Evolutionary conservation across 1,140 invertebrate species (phyloP), one percentile per base, ranked within the genome.

Genomic region (Drosophila saltans): DNA sequence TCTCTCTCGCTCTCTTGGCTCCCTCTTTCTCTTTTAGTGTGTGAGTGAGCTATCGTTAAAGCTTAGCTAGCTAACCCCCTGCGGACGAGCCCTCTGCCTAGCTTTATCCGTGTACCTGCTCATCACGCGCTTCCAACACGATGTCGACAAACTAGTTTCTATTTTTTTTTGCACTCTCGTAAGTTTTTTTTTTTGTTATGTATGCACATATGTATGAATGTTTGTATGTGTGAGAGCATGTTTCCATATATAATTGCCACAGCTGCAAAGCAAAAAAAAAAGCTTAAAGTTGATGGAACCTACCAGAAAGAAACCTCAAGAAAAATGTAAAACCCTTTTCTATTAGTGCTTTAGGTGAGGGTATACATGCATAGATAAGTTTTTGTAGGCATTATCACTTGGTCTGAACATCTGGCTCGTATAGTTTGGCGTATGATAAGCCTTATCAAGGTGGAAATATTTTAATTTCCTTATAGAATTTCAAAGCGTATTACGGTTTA

Each of bases 101-200:
- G 6, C 33, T 7, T 36, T 36, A 36, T 36, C 33, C 33, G 33
- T 52, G 7, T 24, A 24, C n/a, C 45, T 48, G 45, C 7, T 52
- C 45, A 52, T 52, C 45, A 52, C 45, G 45, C 45, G 45, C 21
- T 52, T 52, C 45, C 21, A 52, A 8, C 45, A 52, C 45, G 45
- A 52, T 52, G 8, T 16, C 11, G 11, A 4, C 8, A 52, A 52
- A 52, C 45, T 52, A 52, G 45, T 52, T 52, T 48, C 16, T 16
- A 16, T 16, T 48, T 26, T 26, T 26, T 52, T 52, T 52, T 52
- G 45, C 21, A 26, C 21, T 21, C 8, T 24, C 28, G 28, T 30
- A 30, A 30, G 28, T 30, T 36, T 36, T 6, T 36, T 2, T 30
- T 3, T 30, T 30, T 3, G 2, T 2, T 30, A 30, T 30, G 28